Evolutionary conservation across 2,113 vertebrate genomes (phyloP), one percentile per base, ranked within the genome.

Genomic region (Tylochromis polylepis): DNA sequence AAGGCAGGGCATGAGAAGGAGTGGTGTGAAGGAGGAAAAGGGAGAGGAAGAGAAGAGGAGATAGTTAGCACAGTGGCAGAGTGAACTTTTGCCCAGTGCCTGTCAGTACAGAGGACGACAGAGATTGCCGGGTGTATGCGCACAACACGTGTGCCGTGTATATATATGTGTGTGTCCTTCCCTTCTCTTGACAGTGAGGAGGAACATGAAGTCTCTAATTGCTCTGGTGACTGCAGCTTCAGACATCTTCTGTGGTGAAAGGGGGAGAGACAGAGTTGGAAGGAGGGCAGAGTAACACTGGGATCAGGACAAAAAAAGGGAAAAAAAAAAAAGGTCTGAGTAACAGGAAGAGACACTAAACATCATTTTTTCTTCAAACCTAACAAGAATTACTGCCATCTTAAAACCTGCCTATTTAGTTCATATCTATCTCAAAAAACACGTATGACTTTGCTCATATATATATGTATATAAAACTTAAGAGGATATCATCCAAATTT

Each of bases 201-300:
- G 88, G 89, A 91, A 90, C 92, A 93, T 90, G 85, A 93, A 93
- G 90, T 90, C 91, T 94, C 85, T 95, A 95, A 95, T 95, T 95
- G 93, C 94, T 93, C 87, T 88, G 91, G 91, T 92, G 90, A 92
- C 90, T 92, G 83, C 89, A 90, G 83, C 93, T 83, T 90, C 87
- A 94, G 90, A 91, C 91, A 88, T 93, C 82, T 92, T 86, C 84
- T 70, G 59, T 62, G 79, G 88, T 84, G 83, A 84, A 65, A 62
- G 49, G 82, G 77, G 67, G 78, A 56, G 82, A 67, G 78, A 78
- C 81, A 43, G 82, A 84, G 85, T 51, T 89, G 85, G 90, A 81
- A 87, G 57, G 53, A 56, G 20, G 56, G 83, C 38, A 84, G 57
- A 84, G 41, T 31, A 80, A 24, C 85, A 56, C 79, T 34, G 75